Percentiles rank a stretch among this genome's conserved stretches.
phyloP scores from a whole-genome alignment of 2,797 vertebrate species.

The Glossophaga mutica region DNA sequence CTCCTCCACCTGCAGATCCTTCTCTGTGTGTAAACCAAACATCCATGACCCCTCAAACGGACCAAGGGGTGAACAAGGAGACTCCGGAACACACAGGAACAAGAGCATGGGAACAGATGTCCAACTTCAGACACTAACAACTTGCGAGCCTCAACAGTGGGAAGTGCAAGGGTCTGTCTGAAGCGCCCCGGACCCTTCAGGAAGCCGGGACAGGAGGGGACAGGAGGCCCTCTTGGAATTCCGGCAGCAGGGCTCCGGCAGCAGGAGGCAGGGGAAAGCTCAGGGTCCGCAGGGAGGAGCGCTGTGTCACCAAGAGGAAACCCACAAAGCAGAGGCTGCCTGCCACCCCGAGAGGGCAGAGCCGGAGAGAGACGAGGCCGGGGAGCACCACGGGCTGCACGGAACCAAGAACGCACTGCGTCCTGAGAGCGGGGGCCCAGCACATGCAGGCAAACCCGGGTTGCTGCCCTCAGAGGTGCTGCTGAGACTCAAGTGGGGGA shows the following conservation, averaged over 20 bases:
- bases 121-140: fast-evolving
- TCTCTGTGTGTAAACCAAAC: fast-evolving
- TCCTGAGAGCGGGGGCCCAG: neutral
- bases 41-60: neutral
- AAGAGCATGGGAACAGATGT: fast-evolving
- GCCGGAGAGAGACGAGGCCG: neutral
- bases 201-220: fast-evolving
- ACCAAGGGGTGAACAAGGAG: neutral
- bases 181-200: fast-evolving
- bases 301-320: fast-evolving
- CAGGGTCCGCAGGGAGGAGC: fast-evolving
- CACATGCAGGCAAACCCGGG: neutral
- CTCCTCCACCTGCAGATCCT: fast-evolving
- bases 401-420: fast-evolving
- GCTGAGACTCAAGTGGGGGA: neutral
- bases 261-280: neutral
- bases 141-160: too few species aligned
- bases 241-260: fast-evolving
- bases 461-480: neutral
- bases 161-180: too few species aligned
- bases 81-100: fast-evolving
- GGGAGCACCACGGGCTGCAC: fast-evolving
- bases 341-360: fast-evolving
- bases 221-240: neutral
- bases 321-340: fast-evolving